These are phyloP conservation scores for Hydrotaea diabolus DNA, from an alignment of 2,888 invertebrate genomes.

Conservation along the genomic window DNA sequence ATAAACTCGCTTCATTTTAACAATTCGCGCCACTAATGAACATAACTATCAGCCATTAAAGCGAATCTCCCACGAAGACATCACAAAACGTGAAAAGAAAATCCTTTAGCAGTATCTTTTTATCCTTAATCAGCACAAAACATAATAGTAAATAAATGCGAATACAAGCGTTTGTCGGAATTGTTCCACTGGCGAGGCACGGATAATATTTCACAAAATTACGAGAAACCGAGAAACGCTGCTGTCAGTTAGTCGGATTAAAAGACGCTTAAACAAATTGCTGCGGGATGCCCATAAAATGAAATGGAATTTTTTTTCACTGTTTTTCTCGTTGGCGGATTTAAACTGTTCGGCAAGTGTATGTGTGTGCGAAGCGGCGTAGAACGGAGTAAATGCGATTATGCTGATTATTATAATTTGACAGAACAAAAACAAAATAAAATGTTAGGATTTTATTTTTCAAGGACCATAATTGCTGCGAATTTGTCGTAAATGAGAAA, in stretches of 20 bases:
- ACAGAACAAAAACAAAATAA: background rate
- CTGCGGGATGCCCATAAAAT: constrained; percentile 21
- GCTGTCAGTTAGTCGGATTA: constrained; percentile 59
- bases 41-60: constrained; percentile 1
- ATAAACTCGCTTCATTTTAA: background rate
- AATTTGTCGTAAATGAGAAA: too few species aligned
- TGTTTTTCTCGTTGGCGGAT: background rate
- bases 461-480: too few species aligned
- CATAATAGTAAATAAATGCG: constrained; percentile 12
- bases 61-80: background rate
- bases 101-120: background rate
- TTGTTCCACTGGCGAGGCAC: background rate
- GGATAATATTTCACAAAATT: constrained; percentile 17
- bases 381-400: background rate
- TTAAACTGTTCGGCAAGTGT: background rate
- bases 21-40: background rate
- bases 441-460: background rate
- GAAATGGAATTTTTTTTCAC: background rate
- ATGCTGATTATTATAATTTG: constrained; percentile 1
- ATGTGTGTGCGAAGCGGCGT: background rate
- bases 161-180: background rate
- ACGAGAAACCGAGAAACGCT: background rate
- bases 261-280: constrained; percentile 47
- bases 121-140: background rate
- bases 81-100: background rate